phyloP scores from a whole-genome alignment of 2,113 vertebrate genomes.

The Rana temporaria region DNA sequence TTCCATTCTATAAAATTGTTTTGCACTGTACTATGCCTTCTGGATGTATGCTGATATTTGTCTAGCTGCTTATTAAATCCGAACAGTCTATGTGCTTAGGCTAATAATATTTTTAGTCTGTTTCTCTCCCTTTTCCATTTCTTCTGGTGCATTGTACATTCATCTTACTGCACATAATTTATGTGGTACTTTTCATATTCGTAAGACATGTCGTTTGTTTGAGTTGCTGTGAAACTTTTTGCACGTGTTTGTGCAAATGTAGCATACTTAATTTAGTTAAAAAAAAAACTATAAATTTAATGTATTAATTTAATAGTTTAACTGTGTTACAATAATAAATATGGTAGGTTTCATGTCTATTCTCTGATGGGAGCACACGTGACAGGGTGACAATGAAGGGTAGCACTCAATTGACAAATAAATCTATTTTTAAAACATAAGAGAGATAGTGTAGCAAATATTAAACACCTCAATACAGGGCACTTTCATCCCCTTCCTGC shows the following conservation, averaged over 20 bases:
- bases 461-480: too few relatives aligned
- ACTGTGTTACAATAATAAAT: too few relatives aligned
- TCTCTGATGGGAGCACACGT: too few relatives aligned
- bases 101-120: constrained; percentile 34
- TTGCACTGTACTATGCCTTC: constrained; percentile 21
- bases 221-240: not conserved
- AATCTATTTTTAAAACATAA: too few relatives aligned
- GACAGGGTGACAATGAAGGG: too few relatives aligned
- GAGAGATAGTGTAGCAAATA: too few relatives aligned
- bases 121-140: constrained; percentile 18
- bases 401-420: too few relatives aligned
- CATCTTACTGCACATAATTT: constrained; percentile 25
- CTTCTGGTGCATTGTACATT: constrained; percentile 28
- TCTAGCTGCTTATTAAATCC: constrained; percentile 31
- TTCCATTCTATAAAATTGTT: constrained; percentile 8
- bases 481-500: too few relatives aligned
- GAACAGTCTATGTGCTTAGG: constrained; percentile 14
- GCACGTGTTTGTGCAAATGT: not conserved
- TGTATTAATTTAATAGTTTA: too few relatives aligned
- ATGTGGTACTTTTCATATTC: not conserved
- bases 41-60: constrained; percentile 37
- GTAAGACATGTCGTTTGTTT: not conserved
- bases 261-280: too few relatives aligned
- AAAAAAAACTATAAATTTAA: too few relatives aligned
- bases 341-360: too few relatives aligned